phyloP scores from a whole-genome alignment of 2,888 invertebrate species.

The Ganaspis brasiliensis region DNA sequence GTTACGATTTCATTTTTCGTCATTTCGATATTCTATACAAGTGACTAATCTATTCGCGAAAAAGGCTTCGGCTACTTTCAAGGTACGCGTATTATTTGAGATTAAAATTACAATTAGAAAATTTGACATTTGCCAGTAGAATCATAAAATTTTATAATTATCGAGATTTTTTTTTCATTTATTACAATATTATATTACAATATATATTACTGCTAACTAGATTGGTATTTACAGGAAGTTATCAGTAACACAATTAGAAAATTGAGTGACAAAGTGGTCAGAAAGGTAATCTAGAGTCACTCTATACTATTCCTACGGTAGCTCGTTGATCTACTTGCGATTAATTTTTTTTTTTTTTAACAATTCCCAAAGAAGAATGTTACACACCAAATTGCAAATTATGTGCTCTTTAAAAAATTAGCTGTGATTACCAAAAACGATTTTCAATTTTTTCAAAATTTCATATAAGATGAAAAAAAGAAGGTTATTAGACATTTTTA shows the following conservation, averaged over 20 bases:
- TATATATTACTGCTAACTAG: too few relatives aligned
- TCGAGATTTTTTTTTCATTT: neutral
- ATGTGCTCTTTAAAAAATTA: neutral
- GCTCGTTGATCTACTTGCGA: slow-evolving; percentile 45
- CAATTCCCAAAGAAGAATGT: slow-evolving; percentile 2
- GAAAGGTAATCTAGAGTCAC: slow-evolving; percentile 32
- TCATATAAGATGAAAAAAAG: too few relatives aligned
- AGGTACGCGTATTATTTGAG: slow-evolving; percentile 68
- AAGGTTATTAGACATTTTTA: too few relatives aligned
- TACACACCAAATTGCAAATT: slow-evolving; percentile 11
- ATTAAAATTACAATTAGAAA: slow-evolving; percentile 13
- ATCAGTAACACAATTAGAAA: slow-evolving; percentile 42
- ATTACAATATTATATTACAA: too few relatives aligned
- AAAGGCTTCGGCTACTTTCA: slow-evolving; percentile 73
- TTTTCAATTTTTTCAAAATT: neutral
- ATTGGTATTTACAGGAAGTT: slow-evolving; percentile 59
- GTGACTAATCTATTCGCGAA: slow-evolving; percentile 53
- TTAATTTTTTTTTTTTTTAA: slow-evolving; percentile 4
- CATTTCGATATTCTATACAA: slow-evolving; percentile 40
- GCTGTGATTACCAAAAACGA: neutral
- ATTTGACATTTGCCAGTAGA: neutral
- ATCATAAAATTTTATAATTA: neutral
- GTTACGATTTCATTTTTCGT: slow-evolving; percentile 51
- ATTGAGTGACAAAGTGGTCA: slow-evolving; percentile 36
- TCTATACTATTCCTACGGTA: slow-evolving; percentile 19